Base-by-base conservation (phyloP, 2,797 vertebrate genomes). In the Centropyge bicolor region DNA sequence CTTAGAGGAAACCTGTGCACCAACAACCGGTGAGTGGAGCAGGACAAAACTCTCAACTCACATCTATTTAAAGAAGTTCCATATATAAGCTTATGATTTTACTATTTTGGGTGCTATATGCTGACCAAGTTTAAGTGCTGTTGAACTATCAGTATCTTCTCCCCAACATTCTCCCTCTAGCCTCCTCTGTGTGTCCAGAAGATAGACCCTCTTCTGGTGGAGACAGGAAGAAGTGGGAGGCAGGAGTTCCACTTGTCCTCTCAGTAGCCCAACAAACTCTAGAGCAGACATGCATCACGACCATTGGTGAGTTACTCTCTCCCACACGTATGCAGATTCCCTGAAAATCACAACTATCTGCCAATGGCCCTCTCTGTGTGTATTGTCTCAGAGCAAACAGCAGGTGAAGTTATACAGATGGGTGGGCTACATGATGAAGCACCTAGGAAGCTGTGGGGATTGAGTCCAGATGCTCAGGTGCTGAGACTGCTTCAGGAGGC, bases 181-280 rank as follows among this genome's bases (percentile, higher is more conserved):
- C 63, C 5, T 22, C 71, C 12, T 67, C 77, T 14, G 59, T 45
- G 43, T 86, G 76, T 72, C 78, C 92, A 60, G 95, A 95, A 35
- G 94, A 93, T 67, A 88, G 92, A 38, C 90, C 91, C 0, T 61
- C 82, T 6, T 78, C 91, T 77, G 90, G 84, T 76, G 96, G 89
- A 65, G 97, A 99, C 88, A 95, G 98, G 64, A 98, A 93, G 85
- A 98, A 96, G 76, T 99, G 98, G 98, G 96, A 97, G 64, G 86
- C 96, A 3, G 95, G 94, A 43, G 82, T 89, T 66, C 95, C 97
- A 3, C 89, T 97, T 31, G 89, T 97, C 1, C 94, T 99, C 61
- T 93, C 97, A 48, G 81, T 96, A 24, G 95, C 95, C 56, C 94
- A 96, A 16, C 91, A 96, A 75, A 95, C 96, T 0, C 87, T 97